phyloP scores from a whole-genome alignment of 2,797 vertebrate species.

The Pachyuromys duprasi region DNA sequence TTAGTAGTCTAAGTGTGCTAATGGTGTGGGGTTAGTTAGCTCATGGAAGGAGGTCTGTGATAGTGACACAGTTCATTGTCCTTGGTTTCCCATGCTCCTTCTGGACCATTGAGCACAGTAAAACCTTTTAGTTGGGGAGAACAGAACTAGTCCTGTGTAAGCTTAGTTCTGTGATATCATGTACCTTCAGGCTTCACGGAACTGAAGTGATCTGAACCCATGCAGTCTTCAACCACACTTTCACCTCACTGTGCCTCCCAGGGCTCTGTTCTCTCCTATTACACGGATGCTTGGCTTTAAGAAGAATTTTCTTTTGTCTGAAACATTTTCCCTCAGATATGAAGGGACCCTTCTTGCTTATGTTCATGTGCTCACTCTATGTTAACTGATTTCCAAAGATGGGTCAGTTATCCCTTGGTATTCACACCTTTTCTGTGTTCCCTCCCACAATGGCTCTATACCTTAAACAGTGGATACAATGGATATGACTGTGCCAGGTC shows the following conservation, averaged over 20 bases:
- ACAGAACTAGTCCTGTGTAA: background rate
- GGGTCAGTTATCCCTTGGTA: background rate
- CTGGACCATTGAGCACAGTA: background rate
- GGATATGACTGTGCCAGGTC: background rate
- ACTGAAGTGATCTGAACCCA: background rate
- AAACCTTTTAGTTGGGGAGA: background rate
- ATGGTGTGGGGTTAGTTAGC: background rate
- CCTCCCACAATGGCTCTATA: background rate
- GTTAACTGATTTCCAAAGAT: background rate
- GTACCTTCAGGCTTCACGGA: background rate
- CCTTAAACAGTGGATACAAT: background rate
- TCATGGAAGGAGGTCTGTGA: background rate
- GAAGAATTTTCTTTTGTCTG: background rate
- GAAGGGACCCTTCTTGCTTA: background rate
- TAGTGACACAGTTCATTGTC: background rate
- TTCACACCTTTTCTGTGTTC: background rate
- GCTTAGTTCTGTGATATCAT: background rate
- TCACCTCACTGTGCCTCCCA: background rate
- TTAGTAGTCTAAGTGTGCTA: background rate
- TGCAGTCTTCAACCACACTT: background rate
- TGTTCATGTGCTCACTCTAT: background rate
- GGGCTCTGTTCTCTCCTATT: background rate
- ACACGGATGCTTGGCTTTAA: background rate
- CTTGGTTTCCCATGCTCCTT: background rate
- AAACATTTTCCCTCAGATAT: background rate